These are phyloP conservation scores for Apamea epomidion DNA, from an alignment of 2,888 invertebrate genomes.

Conservation along the genomic window DNA sequence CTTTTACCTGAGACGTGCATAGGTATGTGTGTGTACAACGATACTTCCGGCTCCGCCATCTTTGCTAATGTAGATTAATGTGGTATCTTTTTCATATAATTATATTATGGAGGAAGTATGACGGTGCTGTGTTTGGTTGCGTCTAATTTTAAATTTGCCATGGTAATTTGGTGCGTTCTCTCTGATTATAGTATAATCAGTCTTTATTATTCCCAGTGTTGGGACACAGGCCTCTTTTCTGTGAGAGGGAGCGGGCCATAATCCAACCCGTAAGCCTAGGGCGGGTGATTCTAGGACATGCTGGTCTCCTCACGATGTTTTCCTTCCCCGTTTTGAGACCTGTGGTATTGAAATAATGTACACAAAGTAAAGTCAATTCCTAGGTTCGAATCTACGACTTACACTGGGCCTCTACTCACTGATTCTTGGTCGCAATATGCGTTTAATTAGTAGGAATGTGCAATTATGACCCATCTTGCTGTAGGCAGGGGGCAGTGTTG, in stretches of 20 bases:
- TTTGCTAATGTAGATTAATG: conserved; percentile 50
- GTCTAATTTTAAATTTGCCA: background rate
- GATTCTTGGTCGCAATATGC: too few relatives aligned
- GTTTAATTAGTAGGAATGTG: too few relatives aligned
- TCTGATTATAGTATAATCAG: background rate
- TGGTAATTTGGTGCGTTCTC: background rate
- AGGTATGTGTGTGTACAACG: background rate
- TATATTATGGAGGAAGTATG: conserved; percentile 21
- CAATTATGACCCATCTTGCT: background rate
- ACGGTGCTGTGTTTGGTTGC: background rate
- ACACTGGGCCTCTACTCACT: too few relatives aligned
- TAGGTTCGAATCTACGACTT: too few relatives aligned
- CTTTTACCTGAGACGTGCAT: conserved; percentile 40
- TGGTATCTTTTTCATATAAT: conserved; percentile 38
- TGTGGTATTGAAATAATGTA: too few relatives aligned
- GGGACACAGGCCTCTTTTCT: background rate
- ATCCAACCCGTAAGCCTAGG: background rate
- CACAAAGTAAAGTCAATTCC: too few relatives aligned
- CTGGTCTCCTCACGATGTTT: too few relatives aligned
- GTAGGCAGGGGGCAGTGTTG: too few relatives aligned
- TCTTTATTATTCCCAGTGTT: background rate
- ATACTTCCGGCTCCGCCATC: conserved; percentile 18
- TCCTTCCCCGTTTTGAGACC: too few relatives aligned
- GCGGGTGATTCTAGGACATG: too few relatives aligned
- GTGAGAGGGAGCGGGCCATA: background rate